A percentile compares a stretch with the other conserved stretches of the same genome.
phyloP scores from a whole-genome alignment of 1,140 invertebrate species.

The Zaprionus taronus region DNA sequence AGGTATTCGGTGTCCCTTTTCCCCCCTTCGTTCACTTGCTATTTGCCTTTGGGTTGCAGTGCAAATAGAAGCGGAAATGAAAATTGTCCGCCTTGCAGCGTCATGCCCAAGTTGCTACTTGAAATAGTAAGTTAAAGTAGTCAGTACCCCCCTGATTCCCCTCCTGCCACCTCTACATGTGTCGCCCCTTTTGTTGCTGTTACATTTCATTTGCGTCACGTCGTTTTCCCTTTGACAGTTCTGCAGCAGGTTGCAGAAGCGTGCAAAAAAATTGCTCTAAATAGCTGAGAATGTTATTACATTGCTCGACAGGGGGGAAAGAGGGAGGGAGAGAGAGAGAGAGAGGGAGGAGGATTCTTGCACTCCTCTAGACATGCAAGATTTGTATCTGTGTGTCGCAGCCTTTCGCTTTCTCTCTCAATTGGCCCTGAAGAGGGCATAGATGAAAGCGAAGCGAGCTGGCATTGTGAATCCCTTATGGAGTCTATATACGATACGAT shows the following conservation, averaged over 20 bases:
- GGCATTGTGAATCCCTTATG: background rate
- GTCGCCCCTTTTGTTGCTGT: slow-evolving; percentile 53
- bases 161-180: background rate
- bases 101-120: slow-evolving; percentile 20
- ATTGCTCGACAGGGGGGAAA: slow-evolving; percentile 7
- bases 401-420: slow-evolving; percentile 45
- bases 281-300: slow-evolving; percentile 66
- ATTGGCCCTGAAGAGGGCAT: slow-evolving; percentile 25
- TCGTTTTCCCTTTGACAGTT: slow-evolving; percentile 57
- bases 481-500: background rate
- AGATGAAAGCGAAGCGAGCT: slow-evolving; percentile 6
- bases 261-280: slow-evolving; percentile 55
- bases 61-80: slow-evolving; percentile 70
- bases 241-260: slow-evolving; percentile 29
- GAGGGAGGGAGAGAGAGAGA: background rate
- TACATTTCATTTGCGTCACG: slow-evolving; percentile 67
- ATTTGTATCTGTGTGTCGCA: slow-evolving; percentile 25
- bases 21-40: slow-evolving; percentile 1
- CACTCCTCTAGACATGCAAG: background rate
- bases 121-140: slow-evolving; percentile 56
- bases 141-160: slow-evolving; percentile 1
- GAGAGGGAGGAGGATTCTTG: background rate
- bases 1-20: slow-evolving; percentile 35
- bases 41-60: slow-evolving; percentile 53
- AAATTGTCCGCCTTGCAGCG: slow-evolving; percentile 60